Base-by-base conservation (phyloP, 2,888 invertebrate species). In the Venustoraphidia nigricollis region DNA sequence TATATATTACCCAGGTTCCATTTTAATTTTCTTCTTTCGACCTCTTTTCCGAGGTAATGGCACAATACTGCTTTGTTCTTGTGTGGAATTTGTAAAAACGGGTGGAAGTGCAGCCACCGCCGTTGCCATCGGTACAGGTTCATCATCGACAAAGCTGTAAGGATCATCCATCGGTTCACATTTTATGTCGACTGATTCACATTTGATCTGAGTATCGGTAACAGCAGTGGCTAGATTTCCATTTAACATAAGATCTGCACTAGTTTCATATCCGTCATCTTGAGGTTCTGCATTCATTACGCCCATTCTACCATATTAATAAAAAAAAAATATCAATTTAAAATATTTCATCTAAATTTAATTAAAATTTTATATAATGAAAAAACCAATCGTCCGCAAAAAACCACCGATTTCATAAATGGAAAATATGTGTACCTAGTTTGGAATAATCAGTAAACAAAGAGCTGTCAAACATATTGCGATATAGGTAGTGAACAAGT, bases 181-280 rank as follows among this genome's bases (percentile, higher is more conserved):
- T 57, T 67, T 67, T 44, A 66, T 62, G 50, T 65, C 63, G 54
- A 54, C 52, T 63, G 65, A 58, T 62, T 64, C 55, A 61, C 59
- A 55, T 59, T 62, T 59, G 62, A 61, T 59, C 60, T 62, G 59
- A 64, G 65, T 42, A 61, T 58, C 54, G 45, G 51, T 45, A 40
- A 53, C 48, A n/a, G 13, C 42, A 6, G n/a, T n/a, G 17, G 14
- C 45, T 14, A 41, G 39, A 37, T 39, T 36, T n/a, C 45, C 41
- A 27, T 36, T 45, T 14, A 73, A 66, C 63, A 72, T 66, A 62
- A 73, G 67, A 63, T 74, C 74, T 54, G 72, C 85, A 69, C 87
- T 84, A 58, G 89, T 88, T 73, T 89, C 89, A 72, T 90, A 90
- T 56, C 89, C 89, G 72, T 90, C 89, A 73, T 90, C 89, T 62